Evolutionary conservation across 2,113 vertebrate species (phyloP), one percentile per base, ranked within the genome.

Genomic region (Nibea albiflora): DNA sequence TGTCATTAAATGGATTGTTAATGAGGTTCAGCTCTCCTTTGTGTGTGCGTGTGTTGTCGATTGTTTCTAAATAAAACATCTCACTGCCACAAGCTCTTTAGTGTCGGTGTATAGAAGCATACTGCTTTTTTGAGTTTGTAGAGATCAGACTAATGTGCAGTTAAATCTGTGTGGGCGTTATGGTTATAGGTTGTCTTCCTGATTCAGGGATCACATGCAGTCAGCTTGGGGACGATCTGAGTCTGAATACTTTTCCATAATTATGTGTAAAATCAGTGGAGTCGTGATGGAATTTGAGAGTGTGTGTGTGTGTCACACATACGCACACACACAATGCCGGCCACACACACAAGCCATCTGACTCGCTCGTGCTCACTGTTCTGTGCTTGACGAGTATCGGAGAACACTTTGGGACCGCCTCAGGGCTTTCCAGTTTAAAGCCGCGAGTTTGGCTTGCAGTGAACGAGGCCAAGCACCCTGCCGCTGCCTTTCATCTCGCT

Each of bases 401-500:
- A 53, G 61, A 61, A 53, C 4, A 46, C 12, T 39, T 16, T 8
- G 17, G 56, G 31, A 62, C 12, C 19, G 49, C 39, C 47, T 84
- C 26, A 19, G 73, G 80, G 31, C 46, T 15, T 65, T 72, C 24
- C 50, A 57, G 16, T 78, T 14, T 16, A 70, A 76, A 53, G 62
- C 24, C 2, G 11, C 11, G 63, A 62, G 53, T 28, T 50, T 65
- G 22, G 39, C 60, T 42, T 70, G 68, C 39, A 28, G 61, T 5
- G 31, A 24, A 62, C 11, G 31, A 76, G 73, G 69, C 53, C 44
- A 16, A 22, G 47, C 56, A 2, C 19, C 75, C 66, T 26, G 66
- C 74, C 39, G 71, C 35, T 8, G 12, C 53, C 71, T 81, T 75
- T 81, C 15, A 67, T 66, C 74, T 49, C 24, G 4, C 24, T 60